phyloP scores from a whole-genome alignment of 2,113 vertebrate genomes.

The Euleptes europaea region DNA sequence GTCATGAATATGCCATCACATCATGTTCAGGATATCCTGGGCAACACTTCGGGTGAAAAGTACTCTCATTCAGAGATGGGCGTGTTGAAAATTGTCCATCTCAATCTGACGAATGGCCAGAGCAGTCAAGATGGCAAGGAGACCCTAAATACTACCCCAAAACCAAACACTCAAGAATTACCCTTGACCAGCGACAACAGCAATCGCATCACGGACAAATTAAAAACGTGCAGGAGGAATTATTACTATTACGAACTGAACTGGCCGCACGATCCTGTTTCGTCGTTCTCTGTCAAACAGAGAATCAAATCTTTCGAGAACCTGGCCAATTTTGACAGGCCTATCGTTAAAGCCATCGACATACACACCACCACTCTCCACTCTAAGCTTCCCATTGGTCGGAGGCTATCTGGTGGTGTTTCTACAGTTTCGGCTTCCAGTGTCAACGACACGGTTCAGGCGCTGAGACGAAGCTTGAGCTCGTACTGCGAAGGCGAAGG shows the following conservation, averaged over 20 bases:
- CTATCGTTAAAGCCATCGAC: constrained; percentile 74
- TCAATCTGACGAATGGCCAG: constrained; percentile 48
- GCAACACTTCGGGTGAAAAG: constrained; percentile 15
- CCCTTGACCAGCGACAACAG: constrained; percentile 16
- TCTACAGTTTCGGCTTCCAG: constrained; percentile 27
- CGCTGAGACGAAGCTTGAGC: constrained; percentile 79
- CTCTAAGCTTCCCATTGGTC: constrained; percentile 75
- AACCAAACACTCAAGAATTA: fast-evolving
- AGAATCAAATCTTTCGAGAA: constrained; percentile 97
- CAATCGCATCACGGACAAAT: constrained; percentile 49
- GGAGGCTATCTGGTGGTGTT: constrained; percentile 80
- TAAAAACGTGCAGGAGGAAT: constrained; percentile 73
- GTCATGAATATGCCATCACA: constrained; percentile 27
- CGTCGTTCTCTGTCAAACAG: constrained; percentile 90
- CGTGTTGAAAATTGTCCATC: constrained; percentile 35
- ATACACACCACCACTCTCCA: constrained; percentile 70
- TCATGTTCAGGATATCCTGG: constrained; percentile 17
- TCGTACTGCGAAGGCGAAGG: constrained; percentile 74
- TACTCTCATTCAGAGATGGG: background rate
- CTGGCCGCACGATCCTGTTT: constrained; percentile 78
- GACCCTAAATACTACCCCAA: background rate
- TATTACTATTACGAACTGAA: constrained; percentile 79
- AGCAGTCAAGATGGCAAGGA: constrained; percentile 43
- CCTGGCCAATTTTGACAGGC: constrained; percentile 86
- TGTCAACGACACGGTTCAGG: constrained; percentile 47